Evolutionary conservation across 2,113 vertebrate genomes (phyloP).

Genomic region (Dipodomys spectabilis): DNA sequence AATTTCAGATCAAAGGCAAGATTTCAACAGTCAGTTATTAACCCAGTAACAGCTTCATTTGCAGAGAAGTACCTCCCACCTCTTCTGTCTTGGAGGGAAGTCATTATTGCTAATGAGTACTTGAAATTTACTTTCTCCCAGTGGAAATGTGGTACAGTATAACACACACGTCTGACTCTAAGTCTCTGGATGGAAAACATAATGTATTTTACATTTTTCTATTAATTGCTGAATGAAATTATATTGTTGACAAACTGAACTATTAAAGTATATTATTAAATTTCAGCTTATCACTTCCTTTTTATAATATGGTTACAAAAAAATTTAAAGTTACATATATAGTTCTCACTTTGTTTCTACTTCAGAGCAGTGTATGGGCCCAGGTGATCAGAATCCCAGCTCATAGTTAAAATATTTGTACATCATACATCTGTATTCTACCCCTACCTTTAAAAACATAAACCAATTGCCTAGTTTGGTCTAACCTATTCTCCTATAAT

Average conservation of each 20-base stretch:
- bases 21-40: background rate
- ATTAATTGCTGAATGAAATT: background rate
- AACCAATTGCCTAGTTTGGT: constrained; percentile 4
- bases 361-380: background rate
- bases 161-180: background rate
- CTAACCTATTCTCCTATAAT: background rate
- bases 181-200: background rate
- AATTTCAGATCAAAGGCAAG: constrained; percentile 36
- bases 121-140: background rate
- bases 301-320: background rate
- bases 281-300: background rate
- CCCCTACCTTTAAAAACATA: background rate
- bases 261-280: constrained; percentile 2
- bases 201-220: constrained; percentile 40
- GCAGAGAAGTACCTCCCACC: background rate
- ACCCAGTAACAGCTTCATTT: background rate
- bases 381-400: background rate
- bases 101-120: background rate
- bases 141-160: background rate
- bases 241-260: background rate
- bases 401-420: background rate
- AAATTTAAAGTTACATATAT: background rate
- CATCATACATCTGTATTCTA: background rate
- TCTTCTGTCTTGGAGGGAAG: background rate
- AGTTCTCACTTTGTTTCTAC: background rate